These are phyloP conservation scores for Neosilurus mollespiculum DNA, from an alignment of 2,797 vertebrate species.

Conservation along the genomic window DNA sequence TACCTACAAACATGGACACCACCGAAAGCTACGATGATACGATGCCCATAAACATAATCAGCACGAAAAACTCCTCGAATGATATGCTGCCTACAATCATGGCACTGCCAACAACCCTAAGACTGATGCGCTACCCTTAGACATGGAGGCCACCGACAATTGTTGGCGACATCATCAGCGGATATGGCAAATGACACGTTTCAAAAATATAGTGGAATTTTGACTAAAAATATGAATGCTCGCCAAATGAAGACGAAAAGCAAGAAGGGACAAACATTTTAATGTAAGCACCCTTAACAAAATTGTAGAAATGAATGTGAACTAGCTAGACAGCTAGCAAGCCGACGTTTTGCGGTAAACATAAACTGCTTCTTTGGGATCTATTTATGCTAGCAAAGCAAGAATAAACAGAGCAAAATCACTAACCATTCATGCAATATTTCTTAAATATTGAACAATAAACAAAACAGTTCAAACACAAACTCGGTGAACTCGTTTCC, in stretches of 20 bases:
- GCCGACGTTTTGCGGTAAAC: no score
- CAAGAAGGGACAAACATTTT: background rate
- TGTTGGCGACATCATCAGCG: background rate
- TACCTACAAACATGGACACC: background rate
- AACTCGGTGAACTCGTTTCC: background rate
- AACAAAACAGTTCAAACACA: background rate
- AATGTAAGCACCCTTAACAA: background rate
- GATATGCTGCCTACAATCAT: no score
- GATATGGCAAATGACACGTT: background rate
- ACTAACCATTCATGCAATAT: background rate
- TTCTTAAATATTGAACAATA: background rate
- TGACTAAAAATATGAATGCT: background rate
- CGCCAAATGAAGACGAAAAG: background rate
- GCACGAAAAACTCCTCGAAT: no score
- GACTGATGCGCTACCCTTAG: no score
- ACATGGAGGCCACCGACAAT: no score
- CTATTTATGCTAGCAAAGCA: no score
- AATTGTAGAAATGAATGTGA: background rate
- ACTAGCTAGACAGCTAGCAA: background rate
- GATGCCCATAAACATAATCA: no score
- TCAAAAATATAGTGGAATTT: background rate
- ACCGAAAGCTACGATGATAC: no score
- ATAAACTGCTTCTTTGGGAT: no score
- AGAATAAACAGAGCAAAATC: background rate
- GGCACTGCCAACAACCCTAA: no score